Evolutionary conservation across 2,888 invertebrate genomes (phyloP), one percentile per base, ranked within the genome.

Genomic region (Slavum lentiscoides): DNA sequence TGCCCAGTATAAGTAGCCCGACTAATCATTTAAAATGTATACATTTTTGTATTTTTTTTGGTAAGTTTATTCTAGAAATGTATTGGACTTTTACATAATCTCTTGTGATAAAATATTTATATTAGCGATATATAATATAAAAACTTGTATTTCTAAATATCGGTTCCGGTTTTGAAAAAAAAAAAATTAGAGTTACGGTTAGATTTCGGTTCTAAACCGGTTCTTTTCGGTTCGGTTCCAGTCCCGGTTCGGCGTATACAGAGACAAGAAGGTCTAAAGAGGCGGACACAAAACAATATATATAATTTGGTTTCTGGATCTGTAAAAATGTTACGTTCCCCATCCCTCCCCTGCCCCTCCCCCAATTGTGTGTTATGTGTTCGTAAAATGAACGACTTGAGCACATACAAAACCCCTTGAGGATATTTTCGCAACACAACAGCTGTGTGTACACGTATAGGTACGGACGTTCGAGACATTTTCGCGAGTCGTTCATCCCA

Each of bases 401-500:
- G 75, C 75, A 59, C 59, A 59, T 76, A 66, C 55, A 74, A 74
- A 74, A 74, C 39, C 66, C 66, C 66, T 49, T 59, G 30, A 59
- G 67, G 67, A 76, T 59, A 68, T 76, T 68, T 74, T 68, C 68
- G 58, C 58, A 68, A 76, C 59, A 68, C 66, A 66, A 74, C 30
- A 30, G 30, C 30, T 30, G 30, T 30, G 30, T 30, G 30, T 30
- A 37, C n/a, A n/a, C 37, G 66, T 67, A 75, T 67, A 75, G 53
- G 58, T 80, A 70, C 64, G 68, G 64, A 72, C 80, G 80, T 80
- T 72, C 80, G 72, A 80, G 80, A 80, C 80, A 80, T 80, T 72
- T 70, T 80, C 77, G 69, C 62, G 61, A 77, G 21, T 39, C 62
- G 62, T 64, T 80, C 37, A 58, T 80, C 58, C 70, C 80, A 64